Base-by-base conservation (phyloP, 2,888 invertebrate species). In the Hydrotaea cyrtoneurina region DNA sequence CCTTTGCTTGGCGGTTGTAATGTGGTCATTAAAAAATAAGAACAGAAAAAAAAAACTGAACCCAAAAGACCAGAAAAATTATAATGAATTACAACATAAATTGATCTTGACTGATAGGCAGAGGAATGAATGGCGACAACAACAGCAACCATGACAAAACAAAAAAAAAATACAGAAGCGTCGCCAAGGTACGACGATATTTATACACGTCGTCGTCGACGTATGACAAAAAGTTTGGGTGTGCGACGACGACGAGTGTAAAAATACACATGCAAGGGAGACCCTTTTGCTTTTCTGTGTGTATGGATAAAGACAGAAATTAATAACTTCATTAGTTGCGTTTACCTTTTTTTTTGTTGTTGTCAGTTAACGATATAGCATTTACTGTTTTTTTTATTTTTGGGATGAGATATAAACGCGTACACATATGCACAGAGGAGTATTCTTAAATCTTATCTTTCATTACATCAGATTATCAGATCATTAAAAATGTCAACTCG, bases 401-500 rank as follows among this genome's bases (percentile, higher is more conserved):
- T 31, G 2, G 19, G 2, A 21, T n/a, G n/a, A n/a, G n/a, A n/a
- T n/a, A n/a, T n/a, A n/a, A n/a, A n/a, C n/a, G n/a, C n/a, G n/a
- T n/a, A n/a, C n/a, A n/a, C n/a, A 7, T 55, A 2, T 15, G 59
- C 7, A 26, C 26, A 26, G 8, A 23, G 4, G 59, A 5, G 39
- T 74, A 73, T 69, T 46, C 23, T 43, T 74, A 78, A 81, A 50
- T 78, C 78, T 85, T 78, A 80, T 83, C 82, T 79, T 43, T 74
- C 69, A 82, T 80, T 80, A 82, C 81, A 82, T 82, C 85, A 82
- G 85, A 85, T 85, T 85, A 85, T 85, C 81, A 79, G 85, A 82
- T 82, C 85, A 85, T 85, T 82, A 85, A 85, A 85, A 85, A 85
- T 85, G 85, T 85, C 85, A 85, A 85, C 82, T 82, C 76, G 71